Percentiles rank a stretch among this genome's conserved stretches.
phyloP scores from a whole-genome alignment of 2,888 invertebrate species.

The Metopia argyrocephala region DNA sequence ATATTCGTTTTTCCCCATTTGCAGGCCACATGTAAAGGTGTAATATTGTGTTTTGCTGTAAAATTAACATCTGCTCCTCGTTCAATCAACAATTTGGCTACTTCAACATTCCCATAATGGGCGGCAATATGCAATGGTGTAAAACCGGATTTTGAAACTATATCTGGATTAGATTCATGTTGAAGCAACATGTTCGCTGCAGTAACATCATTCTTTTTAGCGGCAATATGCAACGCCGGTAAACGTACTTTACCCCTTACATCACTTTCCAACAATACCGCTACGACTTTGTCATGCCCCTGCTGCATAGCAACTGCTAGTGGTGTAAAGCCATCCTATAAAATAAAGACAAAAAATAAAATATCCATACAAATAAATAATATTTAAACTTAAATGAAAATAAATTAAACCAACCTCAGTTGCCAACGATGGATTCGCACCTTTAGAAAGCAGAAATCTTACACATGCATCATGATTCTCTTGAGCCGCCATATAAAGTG shows the following conservation, averaged over 20 bases:
- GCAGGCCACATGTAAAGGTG: constrained; percentile 98
- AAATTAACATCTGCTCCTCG: constrained; percentile 97
- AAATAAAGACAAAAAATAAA: constrained; percentile 41
- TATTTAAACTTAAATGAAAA: not conserved
- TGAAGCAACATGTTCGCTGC: constrained; percentile 94
- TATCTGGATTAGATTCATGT: constrained; percentile 97
- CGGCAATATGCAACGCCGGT: constrained; percentile 98
- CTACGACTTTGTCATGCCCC: constrained; percentile 97
- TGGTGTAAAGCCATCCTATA: constrained; percentile 98
- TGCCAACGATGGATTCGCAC: constrained; percentile 96
- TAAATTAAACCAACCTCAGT: constrained; percentile 86
- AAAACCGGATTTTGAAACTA: constrained; percentile 97
- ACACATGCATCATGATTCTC: constrained; percentile 97
- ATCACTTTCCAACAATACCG: constrained; percentile 96
- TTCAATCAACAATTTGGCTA: constrained; percentile 91
- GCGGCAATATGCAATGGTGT: constrained; percentile 99
- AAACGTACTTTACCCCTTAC: constrained; percentile 96
- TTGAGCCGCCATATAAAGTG: constrained; percentile 99
- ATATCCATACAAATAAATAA: not conserved
- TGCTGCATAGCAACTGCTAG: constrained; percentile 99
- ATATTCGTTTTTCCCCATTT: constrained; percentile 99
- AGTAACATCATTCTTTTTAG: constrained; percentile 98
- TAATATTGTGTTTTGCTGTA: constrained; percentile 97
- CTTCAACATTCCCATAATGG: constrained; percentile 98
- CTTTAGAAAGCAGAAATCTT: constrained; percentile 91